These are phyloP conservation scores for Oscheius onirici DNA, from an alignment of 2,888 invertebrate species.

Conservation along the genomic window DNA sequence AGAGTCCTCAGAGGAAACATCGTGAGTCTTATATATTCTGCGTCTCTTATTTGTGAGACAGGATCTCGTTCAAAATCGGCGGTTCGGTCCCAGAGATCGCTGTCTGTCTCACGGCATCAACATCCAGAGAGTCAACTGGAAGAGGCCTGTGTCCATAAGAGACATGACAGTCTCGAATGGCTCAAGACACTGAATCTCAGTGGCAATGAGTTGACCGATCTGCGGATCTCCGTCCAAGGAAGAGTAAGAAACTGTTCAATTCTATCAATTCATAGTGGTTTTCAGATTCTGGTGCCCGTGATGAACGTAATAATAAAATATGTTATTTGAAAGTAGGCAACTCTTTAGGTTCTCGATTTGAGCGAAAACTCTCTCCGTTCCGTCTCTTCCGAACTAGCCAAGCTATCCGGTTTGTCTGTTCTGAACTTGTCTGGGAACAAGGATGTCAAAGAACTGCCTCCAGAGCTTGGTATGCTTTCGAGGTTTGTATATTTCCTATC, in stretches of 20 bases:
- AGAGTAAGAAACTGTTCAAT: conserved; percentile 3
- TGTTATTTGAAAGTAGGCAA: too few relatives aligned
- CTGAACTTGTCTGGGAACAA: conserved; percentile 88
- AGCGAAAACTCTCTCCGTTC: conserved; percentile 85
- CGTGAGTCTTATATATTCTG: conserved; percentile 19
- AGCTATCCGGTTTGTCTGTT: conserved; percentile 88
- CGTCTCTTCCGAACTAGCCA: conserved; percentile 84
- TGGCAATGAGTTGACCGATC: conserved; percentile 84
- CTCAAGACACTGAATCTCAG: conserved; percentile 85
- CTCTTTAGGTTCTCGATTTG: conserved; percentile 91
- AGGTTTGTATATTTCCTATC: too few relatives aligned
- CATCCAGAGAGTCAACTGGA: conserved; percentile 32
- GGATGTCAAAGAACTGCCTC: conserved; percentile 78
- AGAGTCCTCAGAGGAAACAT: conserved; percentile 49
- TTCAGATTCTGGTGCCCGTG: conserved; percentile 77
- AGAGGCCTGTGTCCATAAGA: conserved; percentile 65
- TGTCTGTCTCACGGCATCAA: conserved; percentile 64
- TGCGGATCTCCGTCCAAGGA: conserved; percentile 71
- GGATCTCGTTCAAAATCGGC: conserved; percentile 70
- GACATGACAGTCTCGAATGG: conserved; percentile 83
- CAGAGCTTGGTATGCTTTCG: conserved; percentile 83
- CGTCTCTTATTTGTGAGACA: conserved; percentile 24
- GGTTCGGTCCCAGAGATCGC: conserved; percentile 66
- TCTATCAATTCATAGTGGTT: background rate
- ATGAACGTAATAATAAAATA: too few relatives aligned